Percentiles rank a stretch among this genome's conserved stretches.
Conservation (phyloP, 64 coral and sea anemone species). For the Porites australiensis region DNA sequence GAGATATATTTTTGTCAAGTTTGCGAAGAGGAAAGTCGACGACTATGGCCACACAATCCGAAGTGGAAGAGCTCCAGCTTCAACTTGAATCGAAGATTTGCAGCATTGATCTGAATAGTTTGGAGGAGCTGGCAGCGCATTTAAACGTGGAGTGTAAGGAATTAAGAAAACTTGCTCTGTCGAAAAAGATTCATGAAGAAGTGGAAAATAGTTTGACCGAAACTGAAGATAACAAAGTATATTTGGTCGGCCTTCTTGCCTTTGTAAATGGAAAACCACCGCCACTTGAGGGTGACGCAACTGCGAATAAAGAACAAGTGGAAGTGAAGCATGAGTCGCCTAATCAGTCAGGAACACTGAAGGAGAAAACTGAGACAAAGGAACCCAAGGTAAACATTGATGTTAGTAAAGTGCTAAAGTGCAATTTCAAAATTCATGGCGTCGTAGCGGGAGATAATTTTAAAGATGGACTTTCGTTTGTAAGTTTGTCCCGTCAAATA, state of each 20-base stretch:
- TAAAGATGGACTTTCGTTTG: constrained; percentile 25
- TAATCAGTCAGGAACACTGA: neutral
- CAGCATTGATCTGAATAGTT: neutral
- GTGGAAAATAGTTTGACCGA: constrained; percentile 5
- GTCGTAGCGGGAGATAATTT: neutral
- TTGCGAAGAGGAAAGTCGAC: no score
- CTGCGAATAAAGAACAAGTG: neutral
- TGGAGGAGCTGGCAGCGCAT: neutral
- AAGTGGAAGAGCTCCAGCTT: constrained; percentile 36
- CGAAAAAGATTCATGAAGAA: constrained; percentile 30
- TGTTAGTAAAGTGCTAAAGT: no score
- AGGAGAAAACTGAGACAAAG: no score
- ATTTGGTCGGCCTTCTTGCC: neutral
- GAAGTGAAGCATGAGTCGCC: neutral
- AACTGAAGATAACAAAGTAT: constrained; percentile 6
- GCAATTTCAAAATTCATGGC: no score
- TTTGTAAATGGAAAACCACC: constrained; percentile 23
- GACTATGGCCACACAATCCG: neutral
- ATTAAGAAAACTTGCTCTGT: constrained; percentile 25
- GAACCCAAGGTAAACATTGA: no score
- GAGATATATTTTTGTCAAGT: no score
- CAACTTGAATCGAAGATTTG: constrained; percentile 32
- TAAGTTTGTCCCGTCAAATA: constrained; percentile 26
- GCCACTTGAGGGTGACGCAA: constrained; percentile 22
- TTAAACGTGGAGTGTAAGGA: constrained; percentile 9